phyloP scores from a whole-genome alignment of 2,888 invertebrate species.

The Ophion slaviceki region DNA sequence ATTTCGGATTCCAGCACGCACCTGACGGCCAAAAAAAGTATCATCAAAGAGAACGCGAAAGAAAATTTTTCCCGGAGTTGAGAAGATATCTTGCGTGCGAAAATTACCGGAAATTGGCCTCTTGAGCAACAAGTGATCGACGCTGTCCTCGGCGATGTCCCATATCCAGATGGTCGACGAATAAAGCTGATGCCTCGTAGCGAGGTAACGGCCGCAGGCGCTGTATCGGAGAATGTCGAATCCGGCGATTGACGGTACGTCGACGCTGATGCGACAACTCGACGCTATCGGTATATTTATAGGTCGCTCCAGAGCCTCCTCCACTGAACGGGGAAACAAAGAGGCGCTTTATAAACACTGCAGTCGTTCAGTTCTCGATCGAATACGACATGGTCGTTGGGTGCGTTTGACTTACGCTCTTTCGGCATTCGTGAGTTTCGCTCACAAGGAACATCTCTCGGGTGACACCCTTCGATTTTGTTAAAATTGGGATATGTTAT shows the following conservation, averaged over 20 bases:
- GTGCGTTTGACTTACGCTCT: no score
- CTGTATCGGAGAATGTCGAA: constrained; percentile 80
- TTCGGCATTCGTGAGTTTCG: no score
- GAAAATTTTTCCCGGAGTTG: constrained; percentile 1
- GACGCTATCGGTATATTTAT: constrained; percentile 77
- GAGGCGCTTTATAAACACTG: neutral
- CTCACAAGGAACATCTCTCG: no score
- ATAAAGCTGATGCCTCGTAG: constrained; percentile 79
- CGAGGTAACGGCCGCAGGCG: constrained; percentile 78
- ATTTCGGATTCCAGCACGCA: constrained; percentile 75
- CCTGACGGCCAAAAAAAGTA: constrained; percentile 67
- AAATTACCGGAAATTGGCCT: constrained; percentile 76
- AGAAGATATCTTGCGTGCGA: neutral
- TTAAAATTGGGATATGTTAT: no score
- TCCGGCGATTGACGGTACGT: constrained; percentile 71
- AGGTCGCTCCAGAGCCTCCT: constrained; percentile 77
- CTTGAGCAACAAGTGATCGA: constrained; percentile 78
- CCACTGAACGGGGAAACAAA: constrained; percentile 72
- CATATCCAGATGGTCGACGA: constrained; percentile 81
- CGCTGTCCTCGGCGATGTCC: constrained; percentile 76
- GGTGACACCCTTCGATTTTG: no score
- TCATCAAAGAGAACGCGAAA: neutral
- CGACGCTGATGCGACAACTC: constrained; percentile 65
- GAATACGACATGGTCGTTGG: no score
- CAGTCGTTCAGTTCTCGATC: neutral